phyloP scores from a whole-genome alignment of 2,113 vertebrate genomes.

The Megaleporinus macrocephalus region DNA sequence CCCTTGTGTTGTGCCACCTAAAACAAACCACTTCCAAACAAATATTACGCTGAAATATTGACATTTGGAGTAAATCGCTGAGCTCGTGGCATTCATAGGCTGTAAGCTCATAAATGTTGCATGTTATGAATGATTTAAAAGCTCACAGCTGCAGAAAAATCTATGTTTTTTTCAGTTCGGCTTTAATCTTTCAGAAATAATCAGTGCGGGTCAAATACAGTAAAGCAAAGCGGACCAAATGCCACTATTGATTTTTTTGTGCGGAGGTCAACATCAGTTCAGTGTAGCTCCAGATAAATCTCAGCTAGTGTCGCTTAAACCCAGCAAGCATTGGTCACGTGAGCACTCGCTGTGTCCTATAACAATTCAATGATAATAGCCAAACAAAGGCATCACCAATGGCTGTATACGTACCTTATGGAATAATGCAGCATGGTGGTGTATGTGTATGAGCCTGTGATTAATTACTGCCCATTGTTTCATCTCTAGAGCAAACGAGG shows the following conservation, averaged over 20 bases:
- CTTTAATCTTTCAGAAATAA: constrained; percentile 32
- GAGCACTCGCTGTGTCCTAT: not conserved
- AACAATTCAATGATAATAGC: not conserved
- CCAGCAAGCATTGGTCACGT: not conserved
- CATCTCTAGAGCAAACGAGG: not conserved
- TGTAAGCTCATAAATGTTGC: not conserved
- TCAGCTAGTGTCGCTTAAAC: not conserved
- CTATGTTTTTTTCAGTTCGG: not conserved
- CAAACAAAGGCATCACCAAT: not conserved
- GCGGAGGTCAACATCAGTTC: constrained; percentile 5
- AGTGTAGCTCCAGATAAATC: not conserved
- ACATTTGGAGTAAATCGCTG: not conserved
- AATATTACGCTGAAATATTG: not conserved
- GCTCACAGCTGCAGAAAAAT: not conserved
- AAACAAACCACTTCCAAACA: not conserved
- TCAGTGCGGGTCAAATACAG: not conserved
- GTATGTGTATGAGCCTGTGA: not conserved
- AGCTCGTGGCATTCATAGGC: not conserved
- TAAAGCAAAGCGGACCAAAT: not conserved
- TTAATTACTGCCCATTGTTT: not conserved
- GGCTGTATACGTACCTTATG: not conserved
- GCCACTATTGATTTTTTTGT: not conserved
- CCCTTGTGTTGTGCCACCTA: not conserved
- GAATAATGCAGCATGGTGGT: not conserved
- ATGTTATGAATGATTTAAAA: constrained; percentile 8